Evolutionary conservation across 2,797 vertebrate genomes (phyloP), one percentile per base, ranked within the genome.

Genomic region (Mallotus villosus): DNA sequence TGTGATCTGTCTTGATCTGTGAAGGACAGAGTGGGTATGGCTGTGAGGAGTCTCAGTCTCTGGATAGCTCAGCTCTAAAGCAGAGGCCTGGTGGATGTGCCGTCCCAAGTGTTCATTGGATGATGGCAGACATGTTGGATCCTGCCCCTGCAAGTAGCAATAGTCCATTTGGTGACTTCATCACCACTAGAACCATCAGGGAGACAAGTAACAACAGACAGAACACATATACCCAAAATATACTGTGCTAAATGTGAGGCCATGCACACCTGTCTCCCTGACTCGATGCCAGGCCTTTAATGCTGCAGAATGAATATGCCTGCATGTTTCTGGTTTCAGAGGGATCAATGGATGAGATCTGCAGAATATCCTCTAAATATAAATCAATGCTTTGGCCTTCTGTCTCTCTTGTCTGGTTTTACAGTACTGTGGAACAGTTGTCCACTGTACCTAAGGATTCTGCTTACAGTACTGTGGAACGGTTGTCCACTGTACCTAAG

Each of bases 101-200:
- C 71, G 77, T 46, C 67, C 80, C 67, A 81, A 82, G 78, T 81
- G 81, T 79, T 81, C 70, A 79, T 81, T 86, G 84, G 86, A 88
- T 82, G 82, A 81, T n/a, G 82, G 83, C 74, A 73, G 79, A 86
- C 66, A 82, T 82, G 84, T 21, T 84, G 78, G 82, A 84, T 74
- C 78, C 86, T 76, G 87, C 89, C 84, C 81, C 74, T 85, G 72
- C 87, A 90, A 88, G 91, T 88, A 88, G 85, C 80, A 67, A 71
- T 71, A 78, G 79, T 72, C 76, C 73, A 76, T 83, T 78, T 81
- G 76, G 76, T 81, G 70, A 75, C 78, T 85, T 84, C 79, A 82
- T 80, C 79, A 73, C 78, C 71, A 82, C 61, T 27, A 8, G 29
- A 72, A 74, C 74, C 73, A 82, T 83, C 80, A 81, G 84, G 37